These are phyloP conservation scores for Zeugodacus cucurbitae DNA, from an alignment of 1,140 invertebrate species.

Conservation along the genomic window DNA sequence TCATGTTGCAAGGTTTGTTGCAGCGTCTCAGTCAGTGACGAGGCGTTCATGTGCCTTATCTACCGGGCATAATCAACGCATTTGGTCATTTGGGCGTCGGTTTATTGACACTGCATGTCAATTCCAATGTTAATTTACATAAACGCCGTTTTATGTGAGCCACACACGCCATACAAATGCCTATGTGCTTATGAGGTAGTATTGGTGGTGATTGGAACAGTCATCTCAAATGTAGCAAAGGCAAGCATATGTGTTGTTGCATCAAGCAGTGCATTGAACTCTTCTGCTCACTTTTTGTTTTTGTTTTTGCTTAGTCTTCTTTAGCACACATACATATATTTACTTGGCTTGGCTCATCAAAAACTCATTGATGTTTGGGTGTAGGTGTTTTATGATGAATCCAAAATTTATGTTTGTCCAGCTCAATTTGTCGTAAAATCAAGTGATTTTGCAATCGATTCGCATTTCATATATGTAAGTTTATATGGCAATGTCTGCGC, in stretches of 20 bases:
- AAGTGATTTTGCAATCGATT: neutral
- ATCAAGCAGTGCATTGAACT: neutral
- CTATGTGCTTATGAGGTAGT: neutral
- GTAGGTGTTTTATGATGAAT: neutral
- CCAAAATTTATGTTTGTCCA: neutral
- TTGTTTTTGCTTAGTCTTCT: neutral
- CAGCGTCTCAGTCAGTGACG: neutral
- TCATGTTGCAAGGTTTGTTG: neutral
- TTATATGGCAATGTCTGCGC: neutral
- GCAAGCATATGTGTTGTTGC: neutral
- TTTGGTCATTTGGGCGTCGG: neutral
- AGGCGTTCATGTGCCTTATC: neutral
- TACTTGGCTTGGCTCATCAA: neutral
- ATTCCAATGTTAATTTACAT: slow-evolving; percentile 5
- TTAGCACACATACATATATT: neutral
- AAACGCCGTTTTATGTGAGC: neutral
- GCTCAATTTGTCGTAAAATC: neutral
- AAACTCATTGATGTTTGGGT: neutral
- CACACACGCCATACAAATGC: neutral
- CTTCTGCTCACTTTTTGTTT: neutral
- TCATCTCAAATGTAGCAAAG: neutral
- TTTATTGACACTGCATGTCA: slow-evolving; percentile 30
- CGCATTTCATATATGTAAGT: neutral
- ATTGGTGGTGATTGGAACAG: neutral
- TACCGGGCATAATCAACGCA: neutral